phyloP scores from a whole-genome alignment of 2,888 invertebrate species.

The Muschampia staudingeri region DNA sequence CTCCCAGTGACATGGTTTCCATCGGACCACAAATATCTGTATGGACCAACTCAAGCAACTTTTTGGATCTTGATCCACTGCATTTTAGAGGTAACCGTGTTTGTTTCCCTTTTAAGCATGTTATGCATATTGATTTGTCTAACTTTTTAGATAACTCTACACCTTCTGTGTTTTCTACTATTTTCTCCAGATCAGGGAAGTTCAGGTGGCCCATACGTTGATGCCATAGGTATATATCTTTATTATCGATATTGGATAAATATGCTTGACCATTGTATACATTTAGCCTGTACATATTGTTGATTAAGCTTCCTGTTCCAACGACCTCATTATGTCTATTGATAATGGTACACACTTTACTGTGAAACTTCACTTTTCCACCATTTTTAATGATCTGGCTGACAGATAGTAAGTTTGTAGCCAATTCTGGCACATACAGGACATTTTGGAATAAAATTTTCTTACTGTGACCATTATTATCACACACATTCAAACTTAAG shows the following conservation, averaged over 20 bases:
- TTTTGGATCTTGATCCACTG: slow-evolving; percentile 20
- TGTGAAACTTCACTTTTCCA: slow-evolving; percentile 62
- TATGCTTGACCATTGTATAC: slow-evolving; percentile 43
- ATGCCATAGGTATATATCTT: slow-evolving; percentile 53
- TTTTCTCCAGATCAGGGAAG: slow-evolving; percentile 53
- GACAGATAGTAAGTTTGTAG: slow-evolving; percentile 60
- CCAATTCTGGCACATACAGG: slow-evolving; percentile 53
- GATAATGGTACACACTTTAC: slow-evolving; percentile 52
- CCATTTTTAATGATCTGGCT: slow-evolving; percentile 59
- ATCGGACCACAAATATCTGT: slow-evolving; percentile 62
- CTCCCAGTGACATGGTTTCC: slow-evolving; percentile 56
- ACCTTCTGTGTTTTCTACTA: slow-evolving; percentile 44
- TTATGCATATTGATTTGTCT: slow-evolving; percentile 45
- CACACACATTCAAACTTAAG: slow-evolving; percentile 37
- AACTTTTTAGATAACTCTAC: slow-evolving; percentile 30
- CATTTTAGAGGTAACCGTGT: slow-evolving; percentile 51
- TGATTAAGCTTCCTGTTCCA: slow-evolving; percentile 50
- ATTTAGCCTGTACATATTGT: slow-evolving; percentile 64
- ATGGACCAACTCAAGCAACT: slow-evolving; percentile 50
- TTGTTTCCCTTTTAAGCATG: slow-evolving; percentile 52
- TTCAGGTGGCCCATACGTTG: slow-evolving; percentile 64
- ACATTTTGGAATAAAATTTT: slow-evolving; percentile 57
- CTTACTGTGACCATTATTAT: slow-evolving; percentile 43
- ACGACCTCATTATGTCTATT: slow-evolving; percentile 48
- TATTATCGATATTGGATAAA: not conserved